phyloP scores from a whole-genome alignment of 2,797 vertebrate genomes.

The Notoglanidium macrostoma region DNA sequence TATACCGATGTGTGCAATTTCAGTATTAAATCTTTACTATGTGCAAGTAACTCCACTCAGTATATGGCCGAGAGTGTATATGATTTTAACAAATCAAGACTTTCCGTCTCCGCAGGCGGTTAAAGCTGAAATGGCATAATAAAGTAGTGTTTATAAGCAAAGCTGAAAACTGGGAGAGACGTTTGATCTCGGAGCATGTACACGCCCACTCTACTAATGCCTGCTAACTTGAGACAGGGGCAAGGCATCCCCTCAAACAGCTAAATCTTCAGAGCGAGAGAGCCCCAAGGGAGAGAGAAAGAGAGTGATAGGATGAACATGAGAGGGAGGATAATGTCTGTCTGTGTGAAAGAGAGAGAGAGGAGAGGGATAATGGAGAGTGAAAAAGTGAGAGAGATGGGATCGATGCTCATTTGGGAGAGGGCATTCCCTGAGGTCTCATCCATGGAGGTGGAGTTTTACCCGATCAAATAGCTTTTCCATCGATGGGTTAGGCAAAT shows the following conservation, averaged over 20 bases:
- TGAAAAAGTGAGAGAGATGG: constrained; percentile 12
- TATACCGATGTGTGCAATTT: neutral
- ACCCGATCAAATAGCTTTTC: constrained; percentile 47
- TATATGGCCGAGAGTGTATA: neutral
- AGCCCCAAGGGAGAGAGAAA: constrained; percentile 22
- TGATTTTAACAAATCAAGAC: neutral
- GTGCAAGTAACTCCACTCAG: neutral
- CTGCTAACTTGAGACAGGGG: constrained; percentile 9
- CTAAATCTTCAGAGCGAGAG: constrained; percentile 66
- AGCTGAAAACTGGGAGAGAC: neutral
- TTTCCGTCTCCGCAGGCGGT: neutral
- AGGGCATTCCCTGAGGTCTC: constrained; percentile 58
- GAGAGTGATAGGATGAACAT: constrained; percentile 22
- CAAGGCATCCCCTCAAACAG: constrained; percentile 32
- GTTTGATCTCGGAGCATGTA: neutral
- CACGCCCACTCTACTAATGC: constrained; percentile 25
- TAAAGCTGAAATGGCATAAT: constrained; percentile 17
- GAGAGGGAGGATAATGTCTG: constrained; percentile 46
- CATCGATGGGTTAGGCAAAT: constrained; percentile 13
- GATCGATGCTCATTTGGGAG: constrained; percentile 67
- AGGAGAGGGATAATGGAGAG: constrained; percentile 45
- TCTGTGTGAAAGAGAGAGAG: constrained; percentile 37
- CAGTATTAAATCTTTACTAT: neutral
- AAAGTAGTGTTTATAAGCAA: constrained; percentile 13
- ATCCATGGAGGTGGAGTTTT: constrained; percentile 59